Evolutionary conservation across 2,888 invertebrate genomes (phyloP).

Genomic region (Pantelozetes paolii): DNA sequence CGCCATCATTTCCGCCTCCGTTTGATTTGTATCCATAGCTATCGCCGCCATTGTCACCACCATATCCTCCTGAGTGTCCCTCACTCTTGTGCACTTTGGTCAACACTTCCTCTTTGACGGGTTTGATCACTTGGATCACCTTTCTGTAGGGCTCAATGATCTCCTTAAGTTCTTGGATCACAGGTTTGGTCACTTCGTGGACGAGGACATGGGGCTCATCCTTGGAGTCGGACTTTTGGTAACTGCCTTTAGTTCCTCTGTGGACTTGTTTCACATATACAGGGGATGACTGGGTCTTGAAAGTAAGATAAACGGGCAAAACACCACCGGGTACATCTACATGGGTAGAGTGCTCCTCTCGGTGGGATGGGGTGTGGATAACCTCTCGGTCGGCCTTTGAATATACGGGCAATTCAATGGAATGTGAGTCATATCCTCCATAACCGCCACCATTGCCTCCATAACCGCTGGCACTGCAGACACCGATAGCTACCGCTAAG

Average conservation of each 20-base stretch:
- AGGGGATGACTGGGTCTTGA: slow-evolving; percentile 30
- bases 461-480: too few species aligned
- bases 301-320: slow-evolving; percentile 21
- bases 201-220: neutral
- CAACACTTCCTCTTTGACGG: slow-evolving; percentile 13
- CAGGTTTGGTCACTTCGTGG: neutral
- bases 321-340: slow-evolving; percentile 22
- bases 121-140: slow-evolving; percentile 19
- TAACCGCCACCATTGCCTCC: too few species aligned
- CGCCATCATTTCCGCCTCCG: too few species aligned
- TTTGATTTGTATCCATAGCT: too few species aligned
- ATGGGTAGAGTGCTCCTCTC: too few species aligned
- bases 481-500: too few species aligned
- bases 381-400: too few species aligned
- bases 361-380: too few species aligned
- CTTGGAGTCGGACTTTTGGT: neutral
- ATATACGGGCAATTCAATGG: too few species aligned
- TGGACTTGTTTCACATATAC: slow-evolving; percentile 34
- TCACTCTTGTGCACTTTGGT: slow-evolving; percentile 16
- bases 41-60: neutral
- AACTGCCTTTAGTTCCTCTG: neutral
- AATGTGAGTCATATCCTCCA: too few species aligned
- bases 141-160: slow-evolving; percentile 24
- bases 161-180: slow-evolving; percentile 35
- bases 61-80: neutral